phyloP scores from a whole-genome alignment of 1,140 invertebrate species.

The Anadara kagoshimensis region DNA sequence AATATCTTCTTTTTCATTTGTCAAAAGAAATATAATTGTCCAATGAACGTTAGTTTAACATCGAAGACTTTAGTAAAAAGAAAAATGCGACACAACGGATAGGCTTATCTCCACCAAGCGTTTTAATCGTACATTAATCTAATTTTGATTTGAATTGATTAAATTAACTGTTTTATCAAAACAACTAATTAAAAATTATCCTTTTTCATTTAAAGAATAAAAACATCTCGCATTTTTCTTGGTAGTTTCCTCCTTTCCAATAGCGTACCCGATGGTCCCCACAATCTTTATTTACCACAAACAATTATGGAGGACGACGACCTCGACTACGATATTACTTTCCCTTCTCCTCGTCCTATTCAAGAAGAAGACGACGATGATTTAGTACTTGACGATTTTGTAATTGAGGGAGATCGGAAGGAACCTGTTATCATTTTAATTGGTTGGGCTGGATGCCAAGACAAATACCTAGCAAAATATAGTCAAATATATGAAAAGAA shows the following conservation, averaged over 20 bases:
- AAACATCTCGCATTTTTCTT: neutral
- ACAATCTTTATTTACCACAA: neutral
- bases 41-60: too few species aligned
- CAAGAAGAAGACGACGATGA: slow-evolving; percentile 32
- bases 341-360: slow-evolving; percentile 48
- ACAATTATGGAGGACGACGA: slow-evolving; percentile 56
- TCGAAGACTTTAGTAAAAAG: too few species aligned
- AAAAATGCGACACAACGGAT: too few species aligned
- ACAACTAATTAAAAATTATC: too few species aligned
- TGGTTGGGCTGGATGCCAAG: slow-evolving; percentile 87
- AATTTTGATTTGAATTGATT: too few species aligned
- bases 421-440: slow-evolving; percentile 82
- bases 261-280: neutral
- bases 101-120: too few species aligned
- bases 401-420: slow-evolving; percentile 21
- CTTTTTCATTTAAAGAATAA: too few species aligned
- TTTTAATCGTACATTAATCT: too few species aligned
- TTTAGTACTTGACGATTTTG: slow-evolving; percentile 15
- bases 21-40: too few species aligned
- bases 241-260: too few species aligned
- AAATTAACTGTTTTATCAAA: too few species aligned
- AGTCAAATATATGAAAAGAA: slow-evolving; percentile 84
- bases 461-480: slow-evolving; percentile 85
- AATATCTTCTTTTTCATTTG: too few species aligned
- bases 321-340: slow-evolving; percentile 58